Evolutionary conservation across 1,140 invertebrate genomes (phyloP).

Genomic region (Polyergus mexicanus): DNA sequence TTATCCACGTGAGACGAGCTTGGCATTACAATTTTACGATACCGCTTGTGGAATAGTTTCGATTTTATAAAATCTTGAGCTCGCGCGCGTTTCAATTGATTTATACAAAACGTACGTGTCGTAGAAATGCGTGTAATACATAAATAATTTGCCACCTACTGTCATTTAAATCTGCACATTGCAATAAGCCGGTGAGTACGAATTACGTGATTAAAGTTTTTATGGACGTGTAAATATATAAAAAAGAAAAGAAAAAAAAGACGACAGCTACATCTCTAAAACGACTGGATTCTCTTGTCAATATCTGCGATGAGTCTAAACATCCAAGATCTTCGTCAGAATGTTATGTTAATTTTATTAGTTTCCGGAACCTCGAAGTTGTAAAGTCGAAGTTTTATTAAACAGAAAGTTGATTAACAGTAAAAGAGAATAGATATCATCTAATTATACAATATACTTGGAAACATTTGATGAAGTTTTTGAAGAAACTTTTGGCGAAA

Average conservation of each 20-base stretch:
- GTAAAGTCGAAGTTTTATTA: slow-evolving; percentile 16
- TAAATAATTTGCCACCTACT: slow-evolving; percentile 22
- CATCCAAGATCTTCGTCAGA: neutral
- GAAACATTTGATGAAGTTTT: neutral
- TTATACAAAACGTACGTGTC: slow-evolving; percentile 13
- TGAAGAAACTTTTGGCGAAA: neutral
- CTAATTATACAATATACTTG: neutral
- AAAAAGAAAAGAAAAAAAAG: neutral
- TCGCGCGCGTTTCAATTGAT: neutral
- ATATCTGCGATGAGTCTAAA: slow-evolving; percentile 8
- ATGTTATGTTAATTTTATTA: slow-evolving; percentile 60
- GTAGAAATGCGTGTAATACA: slow-evolving; percentile 17
- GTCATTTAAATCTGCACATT: slow-evolving; percentile 43
- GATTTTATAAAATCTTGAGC: slow-evolving; percentile 46
- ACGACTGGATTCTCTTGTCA: neutral
- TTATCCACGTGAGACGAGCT: slow-evolving; percentile 54
- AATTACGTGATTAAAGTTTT: slow-evolving; percentile 45
- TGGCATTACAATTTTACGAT: slow-evolving; percentile 59
- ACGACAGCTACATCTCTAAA: neutral
- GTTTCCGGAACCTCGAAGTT: neutral
- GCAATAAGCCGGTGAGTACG: slow-evolving; percentile 5
- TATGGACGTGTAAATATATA: neutral
- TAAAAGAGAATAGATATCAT: neutral
- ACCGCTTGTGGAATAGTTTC: slow-evolving; percentile 28
- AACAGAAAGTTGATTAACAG: neutral